Base-by-base conservation (phyloP, 2,888 invertebrate genomes). In the Phengaris alcon region DNA sequence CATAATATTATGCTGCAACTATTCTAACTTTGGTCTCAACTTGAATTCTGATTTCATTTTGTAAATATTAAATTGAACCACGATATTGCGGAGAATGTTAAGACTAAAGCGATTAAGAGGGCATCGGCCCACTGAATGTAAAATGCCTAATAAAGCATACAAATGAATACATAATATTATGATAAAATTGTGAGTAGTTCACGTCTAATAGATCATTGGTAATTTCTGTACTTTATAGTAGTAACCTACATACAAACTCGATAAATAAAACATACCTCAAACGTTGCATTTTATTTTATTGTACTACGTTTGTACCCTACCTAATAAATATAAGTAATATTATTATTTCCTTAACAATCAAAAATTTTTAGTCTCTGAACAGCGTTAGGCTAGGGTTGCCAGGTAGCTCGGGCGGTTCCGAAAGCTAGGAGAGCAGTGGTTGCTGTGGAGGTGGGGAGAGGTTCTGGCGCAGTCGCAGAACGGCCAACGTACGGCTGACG, bases 241-340 rank as follows among this genome's bases (percentile, higher is more conserved):
- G 93, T 90, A 90, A 90, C 86, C 90, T 91, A 91, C 93, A 92
- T 93, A 93, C 91, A 91, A 93, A 92, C 89, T 93, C 88, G 91
- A 93, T 93, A 92, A 91, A 92, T 93, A 92, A 90, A 92, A 93
- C 90, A 90, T 93, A 93, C 93, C 91, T 92, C 91, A 90, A 92
- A 90, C 84, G 84, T 80, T 81, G 82, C 15, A 85, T 87, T 87
- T 90, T 81, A 81, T 83, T 82, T 82, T 77, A 77, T 77, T 79
- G 10, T 15, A 15, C 52, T 13, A 48, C 48, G 8, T 48, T 48
- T 8, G 9, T 79, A 57, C 48, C 59, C 51, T 15, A 44, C 22
- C 44, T 54, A 72, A 35, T 35, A 35, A 35, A 35, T 35, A 0
- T 35, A 35, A 4, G 35, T 35, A 35, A 35, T 35, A 35, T 4